Base-by-base conservation (phyloP, 2,113 vertebrate species). In the Salvator merianae region DNA sequence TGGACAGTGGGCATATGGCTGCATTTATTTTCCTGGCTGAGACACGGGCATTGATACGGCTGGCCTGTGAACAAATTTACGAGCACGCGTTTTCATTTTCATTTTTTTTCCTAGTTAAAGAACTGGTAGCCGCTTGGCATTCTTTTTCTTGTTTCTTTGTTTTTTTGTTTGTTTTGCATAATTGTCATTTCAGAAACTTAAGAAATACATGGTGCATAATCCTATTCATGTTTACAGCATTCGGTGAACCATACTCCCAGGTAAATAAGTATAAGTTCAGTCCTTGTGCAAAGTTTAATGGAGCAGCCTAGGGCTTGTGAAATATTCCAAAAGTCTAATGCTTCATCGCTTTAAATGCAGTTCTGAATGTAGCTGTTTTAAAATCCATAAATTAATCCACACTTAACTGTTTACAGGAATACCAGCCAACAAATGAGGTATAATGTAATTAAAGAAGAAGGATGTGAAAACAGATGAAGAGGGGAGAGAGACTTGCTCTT, bases 361-460 rank as follows among this genome's bases (percentile, higher is more conserved):
- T 84, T 34, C 36, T 77, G 3, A 5, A 68, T n/a, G 65, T 13
- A 69, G 26, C 34, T 70, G 24, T 13, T 78, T 71, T 71, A 66
- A 43, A 84, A 71, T 38, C 66, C 77, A 38, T 40, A 34, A 36
- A 84, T 77, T 28, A 40, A 36, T 62, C 47, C 50, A 78, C 36
- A 43, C 30, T 10, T 16, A 26, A 22, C 32, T 32, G 34, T 43
- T 36, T 7, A 24, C 40, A 84, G 78, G 20, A 66, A 32, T 89
- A 92, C 88, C 90, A 93, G 87, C 91, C 81, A 68, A 13, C 80
- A 91, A 85, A 59, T 3, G 69, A 90, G 72, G 84, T 89, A 84
- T 83, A 91, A 95, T 95, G 92, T 90, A 92, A 90, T 94, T 94
- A 95, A 95, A 93, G 87, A 86, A 90, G 91, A 82, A 95, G 92